A percentile compares a stretch with the other conserved stretches of the same genome.
These are phyloP conservation scores for Drosophila paramelanica DNA, from an alignment of 2,888 invertebrate species.

Conservation along the genomic window DNA sequence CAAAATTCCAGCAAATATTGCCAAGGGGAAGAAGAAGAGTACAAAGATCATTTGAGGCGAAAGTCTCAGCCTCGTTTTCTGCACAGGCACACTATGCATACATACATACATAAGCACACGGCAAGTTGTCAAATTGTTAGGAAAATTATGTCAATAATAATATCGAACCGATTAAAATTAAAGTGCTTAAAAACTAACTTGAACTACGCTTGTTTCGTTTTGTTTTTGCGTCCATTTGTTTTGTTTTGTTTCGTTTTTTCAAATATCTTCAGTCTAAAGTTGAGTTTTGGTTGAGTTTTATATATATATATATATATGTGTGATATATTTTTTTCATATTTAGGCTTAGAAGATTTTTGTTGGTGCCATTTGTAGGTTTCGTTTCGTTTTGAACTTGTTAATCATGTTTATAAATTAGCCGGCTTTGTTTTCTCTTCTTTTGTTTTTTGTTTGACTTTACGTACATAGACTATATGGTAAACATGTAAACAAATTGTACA, in stretches of 20 bases:
- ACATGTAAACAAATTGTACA: conserved; percentile 63
- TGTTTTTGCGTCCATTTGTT: conserved; percentile 30
- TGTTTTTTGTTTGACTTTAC: conserved; percentile 17
- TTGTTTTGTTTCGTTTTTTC: conserved; percentile 21
- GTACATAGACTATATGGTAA: conserved; percentile 64
- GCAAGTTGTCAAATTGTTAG: conserved; percentile 3
- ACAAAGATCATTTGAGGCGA: conserved; percentile 25
- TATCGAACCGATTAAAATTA: conserved; percentile 34
- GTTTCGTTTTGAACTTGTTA: conserved; percentile 18
- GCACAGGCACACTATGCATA: conserved; percentile 11
- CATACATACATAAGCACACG: conserved; percentile 9
- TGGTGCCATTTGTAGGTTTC: conserved; percentile 23
- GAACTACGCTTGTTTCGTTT: conserved; percentile 48
- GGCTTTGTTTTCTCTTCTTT: not conserved
- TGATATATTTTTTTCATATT: conserved; percentile 25
- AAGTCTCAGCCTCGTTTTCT: not conserved
- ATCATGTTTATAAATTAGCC: conserved; percentile 3
- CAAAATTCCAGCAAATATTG: conserved; percentile 46
- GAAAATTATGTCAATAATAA: conserved; percentile 31
- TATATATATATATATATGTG: conserved; percentile 12
- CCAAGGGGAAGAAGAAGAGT: conserved; percentile 24
- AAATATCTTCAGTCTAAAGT: conserved; percentile 72
- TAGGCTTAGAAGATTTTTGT: conserved; percentile 24
- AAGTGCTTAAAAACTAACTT: conserved; percentile 49
- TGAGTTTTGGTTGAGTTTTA: conserved; percentile 67